Evolutionary conservation across 1,140 invertebrate species (phyloP).

Genomic region (Sarcophaga peregrina): DNA sequence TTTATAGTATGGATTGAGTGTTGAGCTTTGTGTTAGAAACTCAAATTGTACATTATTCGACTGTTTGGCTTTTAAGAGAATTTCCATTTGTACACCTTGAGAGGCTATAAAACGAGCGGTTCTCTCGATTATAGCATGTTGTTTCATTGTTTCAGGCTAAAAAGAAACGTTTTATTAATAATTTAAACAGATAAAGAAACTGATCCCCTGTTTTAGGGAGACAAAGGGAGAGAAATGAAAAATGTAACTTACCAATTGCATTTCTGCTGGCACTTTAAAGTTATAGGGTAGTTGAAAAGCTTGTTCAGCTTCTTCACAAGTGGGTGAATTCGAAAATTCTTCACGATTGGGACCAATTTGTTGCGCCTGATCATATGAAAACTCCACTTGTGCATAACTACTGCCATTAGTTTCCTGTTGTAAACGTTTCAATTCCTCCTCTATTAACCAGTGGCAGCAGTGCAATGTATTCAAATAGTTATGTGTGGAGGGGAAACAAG

Average conservation of each 20-base stretch:
- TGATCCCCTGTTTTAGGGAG: too few relatives aligned
- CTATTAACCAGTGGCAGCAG: constrained; percentile 67
- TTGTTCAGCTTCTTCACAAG: constrained; percentile 73
- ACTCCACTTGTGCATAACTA: constrained; percentile 82
- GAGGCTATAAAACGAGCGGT: constrained; percentile 93
- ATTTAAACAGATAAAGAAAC: not conserved
- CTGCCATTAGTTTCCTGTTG: constrained; percentile 71
- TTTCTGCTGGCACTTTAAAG: constrained; percentile 78
- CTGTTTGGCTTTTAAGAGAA: constrained; percentile 97
- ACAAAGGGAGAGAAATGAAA: too few relatives aligned
- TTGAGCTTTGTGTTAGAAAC: constrained; percentile 89
- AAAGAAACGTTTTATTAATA: not conserved
- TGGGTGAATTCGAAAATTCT: constrained; percentile 48
- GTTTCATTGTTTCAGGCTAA: constrained; percentile 91
- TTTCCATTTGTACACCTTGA: constrained; percentile 98
- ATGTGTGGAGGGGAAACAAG: not conserved
- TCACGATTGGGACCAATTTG: constrained; percentile 54
- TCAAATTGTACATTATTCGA: constrained; percentile 92
- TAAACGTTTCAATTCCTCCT: constrained; percentile 90
- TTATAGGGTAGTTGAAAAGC: constrained; percentile 77
- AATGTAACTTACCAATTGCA: constrained; percentile 75
- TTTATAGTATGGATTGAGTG: constrained; percentile 91
- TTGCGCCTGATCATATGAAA: constrained; percentile 73
- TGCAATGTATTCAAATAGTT: not conserved
- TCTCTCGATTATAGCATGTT: constrained; percentile 95